Evolutionary conservation across 2,888 invertebrate species (phyloP).

Genomic region (Automeris io): DNA sequence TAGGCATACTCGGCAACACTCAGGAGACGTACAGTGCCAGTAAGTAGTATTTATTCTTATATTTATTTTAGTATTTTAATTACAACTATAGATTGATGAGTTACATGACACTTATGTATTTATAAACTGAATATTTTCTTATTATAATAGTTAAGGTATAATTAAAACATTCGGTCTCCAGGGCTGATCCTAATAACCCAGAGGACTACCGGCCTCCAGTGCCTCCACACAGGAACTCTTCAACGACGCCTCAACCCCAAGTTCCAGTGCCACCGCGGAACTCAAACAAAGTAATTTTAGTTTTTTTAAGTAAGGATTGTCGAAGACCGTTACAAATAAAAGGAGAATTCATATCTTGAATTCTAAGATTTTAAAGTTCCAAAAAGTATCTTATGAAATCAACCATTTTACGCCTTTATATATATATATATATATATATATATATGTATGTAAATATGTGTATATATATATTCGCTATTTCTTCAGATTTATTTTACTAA

Average conservation of each 20-base stretch:
- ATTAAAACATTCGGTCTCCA: slow-evolving; percentile 52
- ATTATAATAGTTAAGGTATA: slow-evolving; percentile 43
- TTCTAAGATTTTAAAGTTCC: too few species aligned
- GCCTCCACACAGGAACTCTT: slow-evolving; percentile 89
- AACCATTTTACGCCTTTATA: too few species aligned
- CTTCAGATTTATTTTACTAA: too few species aligned
- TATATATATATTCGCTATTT: too few species aligned
- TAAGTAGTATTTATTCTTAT: slow-evolving; percentile 39
- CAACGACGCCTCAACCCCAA: slow-evolving; percentile 56
- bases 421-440: too few species aligned
- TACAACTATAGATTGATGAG: not conserved
- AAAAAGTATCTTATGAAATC: too few species aligned
- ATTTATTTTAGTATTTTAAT: not conserved
- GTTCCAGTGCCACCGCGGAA: slow-evolving; percentile 60
- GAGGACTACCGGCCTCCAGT: slow-evolving; percentile 91
- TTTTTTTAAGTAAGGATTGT: too few species aligned
- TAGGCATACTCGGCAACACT: slow-evolving; percentile 49
- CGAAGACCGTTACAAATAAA: too few species aligned
- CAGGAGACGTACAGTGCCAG: slow-evolving; percentile 70
- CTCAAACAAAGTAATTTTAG: slow-evolving; percentile 56
- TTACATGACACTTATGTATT: too few species aligned
- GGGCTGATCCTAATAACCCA: slow-evolving; percentile 56
- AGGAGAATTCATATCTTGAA: too few species aligned
- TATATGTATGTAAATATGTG: too few species aligned
- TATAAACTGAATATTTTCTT: slow-evolving; percentile 24